Base-by-base conservation (phyloP, 2,113 vertebrate genomes). In the Xiphias gladius region DNA sequence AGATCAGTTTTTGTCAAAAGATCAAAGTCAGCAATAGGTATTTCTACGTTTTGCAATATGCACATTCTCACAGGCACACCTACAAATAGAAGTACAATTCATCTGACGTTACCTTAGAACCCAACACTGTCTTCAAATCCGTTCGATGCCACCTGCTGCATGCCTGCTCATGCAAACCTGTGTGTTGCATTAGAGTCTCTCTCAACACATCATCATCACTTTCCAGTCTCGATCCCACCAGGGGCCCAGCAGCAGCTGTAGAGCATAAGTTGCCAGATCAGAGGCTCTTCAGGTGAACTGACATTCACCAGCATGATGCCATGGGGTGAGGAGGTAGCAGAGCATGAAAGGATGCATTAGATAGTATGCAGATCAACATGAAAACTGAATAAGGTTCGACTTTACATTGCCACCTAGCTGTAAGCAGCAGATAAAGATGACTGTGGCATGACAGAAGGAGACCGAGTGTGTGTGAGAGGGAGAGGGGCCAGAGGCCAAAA, bases 321-420 rank as follows among this genome's bases (percentile, higher is more conserved):
- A 82, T 68, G 61, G 65, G 66, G 66, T 64, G 83, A 78, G 79
- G 87, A 90, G 46, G 63, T 88, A 83, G 54, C 77, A 70, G 89
- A 89, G 76, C 61, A 50, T 68, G 84, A 90, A 46, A 81, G 37
- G 41, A 73, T 87, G 68, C 82, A 68, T 37, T 63, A 82, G 74
- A 61, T 28, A 14, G 61, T 30, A 71, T 77, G 66, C 73, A 77
- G 66, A 87, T 61, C 84, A 79, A 86, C 88, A 89, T 55, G 46
- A 39, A 68, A 66, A 30, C 35, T 69, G 64, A 46, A 76, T 4
- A 28, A 58, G 70, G 35, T 82, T 58, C 41, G 48, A 69, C 13
- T 75, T 79, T 28, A 64, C 82, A 69, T 55, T 65, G 65, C 73
- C 70, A 83, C 54, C 17, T 70, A 66, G 65, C 64, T 79, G 70